Evolutionary conservation across 2,113 vertebrate species (phyloP), one percentile per base, ranked within the genome.

Genomic region (Datnioides undecimradiatus): DNA sequence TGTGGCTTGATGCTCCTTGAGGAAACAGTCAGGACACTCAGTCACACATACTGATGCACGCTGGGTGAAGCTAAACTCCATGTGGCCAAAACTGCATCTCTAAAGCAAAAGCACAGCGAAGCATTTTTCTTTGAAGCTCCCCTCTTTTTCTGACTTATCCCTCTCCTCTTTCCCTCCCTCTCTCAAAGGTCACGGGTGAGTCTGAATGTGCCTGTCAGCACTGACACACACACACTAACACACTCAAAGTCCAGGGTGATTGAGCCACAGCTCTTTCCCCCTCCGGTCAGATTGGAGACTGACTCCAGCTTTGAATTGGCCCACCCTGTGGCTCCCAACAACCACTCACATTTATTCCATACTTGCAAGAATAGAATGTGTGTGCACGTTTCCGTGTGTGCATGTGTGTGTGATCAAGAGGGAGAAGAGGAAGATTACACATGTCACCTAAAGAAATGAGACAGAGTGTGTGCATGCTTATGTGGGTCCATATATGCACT

Each of bases 121-220:
- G 72, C 68, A 71, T 43, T 82, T 82, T 79, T 64, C 63, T 79
- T 80, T 88, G 49, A 84, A 73, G 69, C 69, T 48, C 36, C 31
- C 14, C 19, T 40, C 65, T 59, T 79, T 80, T 51, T 80, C 52
- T 34, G 54, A 62, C 51, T 73, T 38, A 63, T 81, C 70, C 72
- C 38, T 21, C 64, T 62, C 72, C 38, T 21, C 64, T 62, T 49
- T 73, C 27, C 38, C 38, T 73, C 51, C 25, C 48, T 79, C n/a
- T 60, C 46, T 69, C 64, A 85, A 74, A 89, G 88, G 87, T 92
- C 86, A 91, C n/a, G 27, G 57, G 40, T 84, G 77, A 86, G 80
- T 68, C 78, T 76, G 70, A 88, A 75, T 86, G 80, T 82, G 78
- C 29, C 64, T 49, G 75, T 89, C 82, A 88, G 69, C 71, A 64